A percentile compares a stretch with the other conserved stretches of the same genome.
Evolutionary conservation across 2,797 vertebrate genomes (phyloP).

Genomic region (Momotus momota): DNA sequence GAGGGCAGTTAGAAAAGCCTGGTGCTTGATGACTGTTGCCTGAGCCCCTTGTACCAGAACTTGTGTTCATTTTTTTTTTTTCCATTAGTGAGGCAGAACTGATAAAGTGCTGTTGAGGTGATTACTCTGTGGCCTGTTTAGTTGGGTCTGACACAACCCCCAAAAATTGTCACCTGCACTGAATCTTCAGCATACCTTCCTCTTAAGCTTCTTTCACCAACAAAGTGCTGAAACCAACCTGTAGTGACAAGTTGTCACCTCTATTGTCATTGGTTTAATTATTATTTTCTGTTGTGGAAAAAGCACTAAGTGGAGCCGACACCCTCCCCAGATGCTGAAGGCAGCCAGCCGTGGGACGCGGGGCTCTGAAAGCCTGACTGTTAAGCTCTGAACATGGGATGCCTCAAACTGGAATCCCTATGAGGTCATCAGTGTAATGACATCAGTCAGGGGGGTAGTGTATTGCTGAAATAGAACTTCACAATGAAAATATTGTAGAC

Average conservation of each 20-base stretch:
- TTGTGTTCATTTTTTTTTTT: not conserved
- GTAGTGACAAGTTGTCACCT: not conserved
- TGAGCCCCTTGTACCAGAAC: not conserved
- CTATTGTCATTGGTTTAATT: not conserved
- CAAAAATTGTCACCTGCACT: not conserved
- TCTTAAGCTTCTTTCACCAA: not conserved
- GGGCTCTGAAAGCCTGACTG: not conserved
- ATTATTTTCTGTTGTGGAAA: not conserved
- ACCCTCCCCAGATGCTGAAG: not conserved
- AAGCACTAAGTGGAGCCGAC: not conserved
- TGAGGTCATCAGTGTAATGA: not conserved
- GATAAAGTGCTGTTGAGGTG: too few species aligned
- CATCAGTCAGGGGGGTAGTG: not conserved
- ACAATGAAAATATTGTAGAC: not conserved
- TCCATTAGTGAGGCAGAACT: not conserved
- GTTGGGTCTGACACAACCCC: not conserved
- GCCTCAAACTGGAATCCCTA: not conserved
- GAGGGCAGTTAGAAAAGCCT: not conserved
- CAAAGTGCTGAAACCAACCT: not conserved
- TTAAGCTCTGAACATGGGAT: not conserved
- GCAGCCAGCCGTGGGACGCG: not conserved
- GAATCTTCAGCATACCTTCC: not conserved
- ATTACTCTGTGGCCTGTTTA: not conserved
- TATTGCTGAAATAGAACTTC: not conserved
- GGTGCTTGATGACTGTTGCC: accelerated